Evolutionary conservation across 2,797 vertebrate genomes (phyloP).

Genomic region (Gymnodraco acuticeps): DNA sequence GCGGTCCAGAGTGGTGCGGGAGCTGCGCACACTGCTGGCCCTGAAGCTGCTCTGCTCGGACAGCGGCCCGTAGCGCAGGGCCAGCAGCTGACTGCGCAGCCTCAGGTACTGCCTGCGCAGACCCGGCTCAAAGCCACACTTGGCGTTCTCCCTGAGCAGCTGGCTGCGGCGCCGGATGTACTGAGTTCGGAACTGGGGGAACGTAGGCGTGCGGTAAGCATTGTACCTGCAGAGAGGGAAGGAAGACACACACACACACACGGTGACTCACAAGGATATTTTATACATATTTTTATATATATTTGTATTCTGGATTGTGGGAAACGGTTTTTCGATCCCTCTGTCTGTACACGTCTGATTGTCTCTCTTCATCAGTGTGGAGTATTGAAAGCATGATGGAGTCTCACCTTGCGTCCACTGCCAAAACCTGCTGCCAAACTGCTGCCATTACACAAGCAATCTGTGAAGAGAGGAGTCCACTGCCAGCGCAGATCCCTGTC

Average conservation of each 20-base stretch:
- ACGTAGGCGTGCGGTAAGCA: constrained; percentile 95
- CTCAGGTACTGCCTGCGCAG: constrained; percentile 94
- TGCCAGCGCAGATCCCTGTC: constrained; percentile 77
- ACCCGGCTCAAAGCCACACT: constrained; percentile 92
- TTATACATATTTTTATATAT: no score
- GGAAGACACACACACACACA: constrained; percentile 33
- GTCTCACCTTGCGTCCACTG: constrained; percentile 94
- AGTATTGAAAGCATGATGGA: constrained; percentile 26
- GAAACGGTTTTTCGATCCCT: no score
- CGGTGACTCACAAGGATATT: no score
- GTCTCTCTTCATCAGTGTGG: constrained; percentile 34
- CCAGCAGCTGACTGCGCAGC: constrained; percentile 93
- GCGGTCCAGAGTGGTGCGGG: constrained; percentile 95
- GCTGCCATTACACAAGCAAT: constrained; percentile 92
- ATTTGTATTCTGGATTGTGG: no score
- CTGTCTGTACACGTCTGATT: constrained; percentile 18
- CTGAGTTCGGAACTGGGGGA: constrained; percentile 97
- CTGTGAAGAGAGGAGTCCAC: constrained; percentile 74
- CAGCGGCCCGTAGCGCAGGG: constrained; percentile 93
- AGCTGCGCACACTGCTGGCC: constrained; percentile 95
- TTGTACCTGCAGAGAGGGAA: constrained; percentile 89
- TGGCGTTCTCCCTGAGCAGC: constrained; percentile 95
- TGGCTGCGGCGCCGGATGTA: constrained; percentile 97
- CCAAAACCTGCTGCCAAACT: constrained; percentile 97
- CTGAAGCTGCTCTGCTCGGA: constrained; percentile 97